These are phyloP conservation scores for Muscicapa adusta DNA, from an alignment of 2,113 vertebrate genomes.

Conservation along the genomic window DNA sequence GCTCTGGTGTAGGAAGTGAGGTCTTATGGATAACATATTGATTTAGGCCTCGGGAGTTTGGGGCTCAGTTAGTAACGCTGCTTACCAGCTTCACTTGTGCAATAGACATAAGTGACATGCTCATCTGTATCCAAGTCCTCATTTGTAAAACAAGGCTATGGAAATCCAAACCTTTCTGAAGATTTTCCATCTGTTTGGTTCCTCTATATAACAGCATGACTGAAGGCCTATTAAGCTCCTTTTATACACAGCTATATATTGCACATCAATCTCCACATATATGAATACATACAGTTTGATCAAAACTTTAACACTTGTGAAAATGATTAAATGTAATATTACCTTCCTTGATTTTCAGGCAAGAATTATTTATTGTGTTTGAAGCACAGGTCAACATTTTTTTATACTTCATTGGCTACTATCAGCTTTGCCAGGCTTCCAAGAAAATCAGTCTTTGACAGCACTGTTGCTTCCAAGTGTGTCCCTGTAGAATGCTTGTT, in stretches of 20 bases:
- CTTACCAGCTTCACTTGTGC: neutral
- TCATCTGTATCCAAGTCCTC: neutral
- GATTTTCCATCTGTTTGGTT: neutral
- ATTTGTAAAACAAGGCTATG: neutral
- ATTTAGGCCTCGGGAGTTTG: neutral
- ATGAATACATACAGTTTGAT: neutral
- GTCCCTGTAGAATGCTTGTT: constrained; percentile 14
- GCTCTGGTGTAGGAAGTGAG: neutral
- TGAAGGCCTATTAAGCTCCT: neutral
- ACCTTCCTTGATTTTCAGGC: neutral
- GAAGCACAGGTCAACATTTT: neutral
- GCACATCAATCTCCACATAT: neutral
- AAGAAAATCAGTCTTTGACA: neutral
- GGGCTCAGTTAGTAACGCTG: neutral
- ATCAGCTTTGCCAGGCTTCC: neutral
- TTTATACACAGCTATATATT: neutral
- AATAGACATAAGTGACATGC: neutral
- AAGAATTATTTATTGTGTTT: constrained; percentile 8
- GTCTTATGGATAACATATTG: neutral
- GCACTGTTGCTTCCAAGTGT: neutral
- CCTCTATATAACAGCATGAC: neutral
- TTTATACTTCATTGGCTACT: neutral
- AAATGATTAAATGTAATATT: neutral
- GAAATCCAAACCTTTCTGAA: neutral
- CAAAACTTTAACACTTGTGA: neutral